These are phyloP conservation scores for Megamerina dolium DNA, from an alignment of 2,888 invertebrate species.

Conservation along the genomic window DNA sequence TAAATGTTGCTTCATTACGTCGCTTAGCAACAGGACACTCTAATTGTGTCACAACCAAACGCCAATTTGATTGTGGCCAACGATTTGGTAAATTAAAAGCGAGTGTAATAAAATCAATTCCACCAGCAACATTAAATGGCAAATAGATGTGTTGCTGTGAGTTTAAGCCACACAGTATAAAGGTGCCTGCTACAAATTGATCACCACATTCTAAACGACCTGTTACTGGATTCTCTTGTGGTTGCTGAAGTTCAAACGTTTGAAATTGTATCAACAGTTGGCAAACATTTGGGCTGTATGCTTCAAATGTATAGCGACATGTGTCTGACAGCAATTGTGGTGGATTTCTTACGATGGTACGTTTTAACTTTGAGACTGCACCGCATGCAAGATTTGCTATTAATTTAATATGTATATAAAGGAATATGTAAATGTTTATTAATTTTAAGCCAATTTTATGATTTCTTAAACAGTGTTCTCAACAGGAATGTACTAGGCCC, in stretches of 20 bases:
- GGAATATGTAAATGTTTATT: no score
- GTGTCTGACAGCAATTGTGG: conserved; percentile 18
- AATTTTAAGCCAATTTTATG: no score
- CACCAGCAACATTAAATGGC: conserved; percentile 38
- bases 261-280: conserved; percentile 40
- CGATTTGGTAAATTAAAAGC: conserved; percentile 50
- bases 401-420: no score
- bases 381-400: conserved; percentile 43
- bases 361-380: conserved; percentile 35
- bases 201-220: conserved; percentile 31
- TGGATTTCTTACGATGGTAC: conserved; percentile 41
- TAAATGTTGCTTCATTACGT: neutral
- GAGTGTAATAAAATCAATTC: conserved; percentile 44
- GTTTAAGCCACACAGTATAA: conserved; percentile 57
- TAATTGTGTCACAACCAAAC: conserved; percentile 58
- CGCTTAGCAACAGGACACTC: conserved; percentile 49
- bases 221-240: conserved; percentile 17
- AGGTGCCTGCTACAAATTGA: conserved; percentile 32
- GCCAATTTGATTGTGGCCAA: conserved; percentile 49
- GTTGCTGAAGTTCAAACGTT: conserved; percentile 34
- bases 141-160: conserved; percentile 55
- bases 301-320: conserved; percentile 36
- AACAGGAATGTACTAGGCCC: no score
- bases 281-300: conserved; percentile 36
- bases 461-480: no score